Base-by-base conservation (phyloP, 2,888 invertebrate species). In the Calephelis perditalis region DNA sequence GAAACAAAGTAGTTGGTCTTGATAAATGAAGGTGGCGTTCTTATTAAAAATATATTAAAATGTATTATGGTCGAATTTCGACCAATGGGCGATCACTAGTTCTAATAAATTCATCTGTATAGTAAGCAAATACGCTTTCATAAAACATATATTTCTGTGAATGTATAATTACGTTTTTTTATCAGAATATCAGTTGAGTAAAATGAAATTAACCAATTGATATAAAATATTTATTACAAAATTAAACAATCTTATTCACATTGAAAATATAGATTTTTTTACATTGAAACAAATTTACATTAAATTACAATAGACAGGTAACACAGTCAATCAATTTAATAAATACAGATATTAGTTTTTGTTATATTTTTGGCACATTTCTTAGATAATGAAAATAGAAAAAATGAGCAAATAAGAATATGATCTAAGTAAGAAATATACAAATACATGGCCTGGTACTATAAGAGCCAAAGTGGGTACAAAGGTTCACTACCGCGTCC, bases 221-320 rank as follows among this genome's bases (percentile, higher is more conserved):
- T 49, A 77, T 75, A 81, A 84, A 81, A 81, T 80, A 79, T 86
- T 83, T 83, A 85, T 81, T 85, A 70, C 72, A 81, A 82, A 82
- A 76, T 78, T 78, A 77, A 71, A 78, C 77, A 76, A 70, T 71
- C 69, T 70, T 72, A 71, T 70, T 69, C 64, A 71, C 68, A 73
- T 72, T 74, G 74, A 73, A 71, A 72, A 78, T 76, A 85, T 77
- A 74, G 59, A 71, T 74, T 74, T 75, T n/a, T 49, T 67, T 68
- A 78, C 74, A 76, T 72, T 73, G 65, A 73, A 79, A 76, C 74
- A 78, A 74, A 70, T 70, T 73, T 74, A 72, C 73, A 77, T 72
- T 78, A 74, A 78, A 81, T 75, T 82, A 80, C 79, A 82, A 69
- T 73, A 66, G 71, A 71, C 76, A 81, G 82, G 85, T 86, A 86